Evolutionary conservation across 1,140 invertebrate species (phyloP), one percentile per base, ranked within the genome.

Genomic region (Euborellia annulipes): DNA sequence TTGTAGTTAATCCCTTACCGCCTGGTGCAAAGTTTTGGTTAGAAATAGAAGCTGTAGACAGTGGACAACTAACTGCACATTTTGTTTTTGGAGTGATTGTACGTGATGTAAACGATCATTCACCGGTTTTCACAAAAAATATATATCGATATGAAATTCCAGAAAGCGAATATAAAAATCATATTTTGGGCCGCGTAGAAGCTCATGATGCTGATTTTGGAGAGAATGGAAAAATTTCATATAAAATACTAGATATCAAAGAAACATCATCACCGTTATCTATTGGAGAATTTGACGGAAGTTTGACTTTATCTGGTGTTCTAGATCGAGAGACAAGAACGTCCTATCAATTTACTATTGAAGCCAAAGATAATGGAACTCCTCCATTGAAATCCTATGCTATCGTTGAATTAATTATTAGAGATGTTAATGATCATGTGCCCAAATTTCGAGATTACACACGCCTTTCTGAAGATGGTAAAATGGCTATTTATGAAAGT

Each of bases 31-130:
- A 85, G 55, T 82, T 90, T 51, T 68, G 73, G 41, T 58, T 93
- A 6, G 83, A 85, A 52, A 67, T 92, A 0, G 71, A 77, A 1
- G 86, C 83, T 0, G 69, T 67, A 3, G 88, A 93, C 59, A 72
- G 75, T 3, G 85, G 79, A 6, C 77, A 75, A 1, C 60, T 89
- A 0, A 72, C 68, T 40, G 78, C 85, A 42, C 66, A 69, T 37
- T 72, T 84, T 2, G 74, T 72, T 30, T 63, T 92, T 1, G 72
- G 78, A 42, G 63, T 77, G 34, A 64, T 70, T 21, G 67, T 91
- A 0, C 74, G 75, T 49, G 87, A 92, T 61, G 72, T 89, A 0
- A 93, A 93, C 57, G 81, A 92, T 56, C 85, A 90, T 58, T 72
- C 79, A 13, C 88, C 88, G 0, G 71, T 76, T 37, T 93, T 92